Evolutionary conservation across 2,113 vertebrate species (phyloP), one percentile per base, ranked within the genome.

Genomic region (Emydocephalus ijimae): DNA sequence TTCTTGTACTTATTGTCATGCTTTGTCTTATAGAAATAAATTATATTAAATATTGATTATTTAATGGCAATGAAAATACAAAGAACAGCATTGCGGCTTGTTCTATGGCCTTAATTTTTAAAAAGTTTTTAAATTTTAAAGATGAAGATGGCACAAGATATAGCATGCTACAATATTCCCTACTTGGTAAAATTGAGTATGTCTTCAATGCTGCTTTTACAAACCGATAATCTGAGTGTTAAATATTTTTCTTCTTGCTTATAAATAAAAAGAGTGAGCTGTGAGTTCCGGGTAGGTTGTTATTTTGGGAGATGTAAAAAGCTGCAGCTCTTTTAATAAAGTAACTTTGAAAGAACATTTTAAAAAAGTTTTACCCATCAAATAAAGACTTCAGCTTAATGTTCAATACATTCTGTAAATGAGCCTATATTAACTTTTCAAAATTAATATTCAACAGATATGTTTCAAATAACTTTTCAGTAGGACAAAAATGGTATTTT

Each of bases 21-120:
- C 92, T 43, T 95, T 93, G 92, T 90, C 91, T 95, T 91, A 86
- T 92, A 93, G 95, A 94, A 96, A 95, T 97, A 97, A 97, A 97
- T 97, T 95, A 88, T 94, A 88, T n/a, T 74, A 81, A 81, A 45
- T 96, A 97, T 98, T 97, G 96, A 98, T 98, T 97, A 95, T 95
- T 97, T 97, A 96, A 97, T 97, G 96, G 94, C 96, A 96, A 94
- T 96, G 96, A 96, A 97, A 96, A 94, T 92, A 90, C 95, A 91
- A 95, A 91, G 91, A 96, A 93, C 94, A 91, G 88, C 2, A n/a
- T 95, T 96, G 94, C 50, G 96, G 95, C 90, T 95, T 97, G 95
- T 96, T 87, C 96, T 95, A 93, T 92, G 95, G 93, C 94, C 97
- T 97, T 97, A 94, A 97, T 97, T 97, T 98, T 98, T 94, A 96